These are phyloP conservation scores for Anoncus sp. DNA, from an alignment of 2,888 invertebrate genomes.

Conservation along the genomic window DNA sequence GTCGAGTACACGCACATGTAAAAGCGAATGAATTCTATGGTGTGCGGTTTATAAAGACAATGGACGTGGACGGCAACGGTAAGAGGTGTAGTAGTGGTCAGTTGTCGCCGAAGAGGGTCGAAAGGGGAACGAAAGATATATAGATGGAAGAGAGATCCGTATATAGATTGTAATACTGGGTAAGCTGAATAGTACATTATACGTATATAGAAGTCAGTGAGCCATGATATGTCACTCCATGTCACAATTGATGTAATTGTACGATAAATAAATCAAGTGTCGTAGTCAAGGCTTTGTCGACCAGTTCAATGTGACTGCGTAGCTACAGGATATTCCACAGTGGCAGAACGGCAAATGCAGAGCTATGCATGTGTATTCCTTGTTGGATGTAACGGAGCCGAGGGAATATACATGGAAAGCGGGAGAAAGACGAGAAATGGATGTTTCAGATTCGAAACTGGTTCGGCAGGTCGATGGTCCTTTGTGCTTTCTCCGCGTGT, in stretches of 20 bases:
- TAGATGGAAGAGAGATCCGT: conserved; percentile 10
- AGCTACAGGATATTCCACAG: background rate
- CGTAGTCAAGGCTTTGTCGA: conserved; percentile 33
- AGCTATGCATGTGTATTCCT: background rate
- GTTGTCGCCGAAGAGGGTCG: conserved; percentile 63
- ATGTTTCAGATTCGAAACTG: conserved; percentile 70
- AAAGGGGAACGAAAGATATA: conserved; percentile 58
- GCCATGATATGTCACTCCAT: conserved; percentile 3
- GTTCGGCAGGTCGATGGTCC: conserved; percentile 75
- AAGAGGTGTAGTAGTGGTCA: conserved; percentile 19
- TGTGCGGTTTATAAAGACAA: background rate
- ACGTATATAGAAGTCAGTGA: background rate
- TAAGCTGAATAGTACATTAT: background rate
- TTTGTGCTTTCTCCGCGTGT: conserved; percentile 58
- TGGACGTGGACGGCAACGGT: background rate
- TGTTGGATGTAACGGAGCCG: background rate
- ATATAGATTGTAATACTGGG: background rate
- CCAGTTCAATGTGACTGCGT: conserved; percentile 4
- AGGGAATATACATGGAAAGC: conserved; percentile 8
- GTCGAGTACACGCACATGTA: background rate
- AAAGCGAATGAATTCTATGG: background rate
- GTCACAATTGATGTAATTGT: conserved; percentile 68
- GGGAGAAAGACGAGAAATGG: conserved; percentile 38
- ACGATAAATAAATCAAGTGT: conserved; percentile 71
- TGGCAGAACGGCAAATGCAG: conserved; percentile 1